Conservation (phyloP, 2,797 vertebrate genomes). For the Anguilla obscura region DNA sequence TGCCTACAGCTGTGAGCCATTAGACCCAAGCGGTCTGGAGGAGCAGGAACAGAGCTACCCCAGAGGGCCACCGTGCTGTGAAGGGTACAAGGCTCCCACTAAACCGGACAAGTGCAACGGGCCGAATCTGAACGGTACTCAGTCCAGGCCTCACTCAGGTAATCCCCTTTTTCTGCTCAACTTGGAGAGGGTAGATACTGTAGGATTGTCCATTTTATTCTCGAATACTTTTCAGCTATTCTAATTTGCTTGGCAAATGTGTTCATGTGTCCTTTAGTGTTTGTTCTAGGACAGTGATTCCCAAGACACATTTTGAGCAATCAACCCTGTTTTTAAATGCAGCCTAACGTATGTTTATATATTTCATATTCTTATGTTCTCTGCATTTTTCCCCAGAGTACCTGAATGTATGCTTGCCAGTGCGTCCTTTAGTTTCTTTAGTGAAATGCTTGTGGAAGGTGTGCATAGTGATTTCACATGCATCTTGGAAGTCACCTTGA, state of each 20-base stretch:
- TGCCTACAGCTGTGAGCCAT: constrained; percentile 25
- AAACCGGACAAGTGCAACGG: constrained; percentile 44
- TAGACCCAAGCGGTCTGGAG: constrained; percentile 24
- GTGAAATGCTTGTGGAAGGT: not conserved
- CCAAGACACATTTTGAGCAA: not conserved
- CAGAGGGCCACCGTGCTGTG: constrained; percentile 40
- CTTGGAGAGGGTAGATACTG: not conserved
- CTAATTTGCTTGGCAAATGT: not conserved
- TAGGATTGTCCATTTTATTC: not conserved
- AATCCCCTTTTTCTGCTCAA: not conserved
- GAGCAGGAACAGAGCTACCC: constrained; percentile 34
- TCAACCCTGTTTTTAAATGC: too few species aligned
- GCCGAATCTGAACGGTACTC: constrained; percentile 37
- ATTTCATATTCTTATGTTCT: too few species aligned
- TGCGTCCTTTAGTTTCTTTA: not conserved
- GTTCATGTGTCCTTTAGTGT: not conserved
- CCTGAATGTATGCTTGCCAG: not conserved
- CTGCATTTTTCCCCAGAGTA: too few species aligned
- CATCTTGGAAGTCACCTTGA: not conserved
- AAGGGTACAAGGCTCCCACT: constrained; percentile 34
- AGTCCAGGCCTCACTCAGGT: constrained; percentile 45
- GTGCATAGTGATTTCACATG: not conserved
- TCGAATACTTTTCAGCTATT: not conserved
- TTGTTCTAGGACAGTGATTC: not conserved
- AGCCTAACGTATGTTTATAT: too few species aligned